Evolutionary conservation across 2,113 vertebrate species (phyloP).

Genomic region (Urocitellus parryii): DNA sequence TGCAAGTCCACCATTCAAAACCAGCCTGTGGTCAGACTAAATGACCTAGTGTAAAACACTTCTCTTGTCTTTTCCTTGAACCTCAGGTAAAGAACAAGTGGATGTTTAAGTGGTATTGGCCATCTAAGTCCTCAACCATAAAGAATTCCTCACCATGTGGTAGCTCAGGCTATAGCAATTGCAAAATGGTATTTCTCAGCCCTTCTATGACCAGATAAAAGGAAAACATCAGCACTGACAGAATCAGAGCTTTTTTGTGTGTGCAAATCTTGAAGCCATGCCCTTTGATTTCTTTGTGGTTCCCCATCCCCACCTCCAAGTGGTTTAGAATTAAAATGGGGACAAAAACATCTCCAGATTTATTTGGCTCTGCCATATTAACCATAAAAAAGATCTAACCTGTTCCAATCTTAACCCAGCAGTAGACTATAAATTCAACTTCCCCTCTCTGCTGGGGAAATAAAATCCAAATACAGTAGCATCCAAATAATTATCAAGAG

Average conservation of each 20-base stretch:
- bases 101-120: slow-evolving; percentile 66
- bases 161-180: neutral
- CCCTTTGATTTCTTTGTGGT: neutral
- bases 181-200: slow-evolving; percentile 52
- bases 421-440: slow-evolving; percentile 81
- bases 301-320: slow-evolving; percentile 1
- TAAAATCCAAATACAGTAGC: slow-evolving; percentile 83
- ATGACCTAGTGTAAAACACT: neutral
- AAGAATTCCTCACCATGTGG: slow-evolving; percentile 14
- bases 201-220: slow-evolving; percentile 49
- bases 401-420: slow-evolving; percentile 76
- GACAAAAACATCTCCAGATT: slow-evolving; percentile 59
- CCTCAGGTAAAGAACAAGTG: slow-evolving; percentile 31
- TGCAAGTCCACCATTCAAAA: slow-evolving; percentile 8
- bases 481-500: slow-evolving; percentile 85
- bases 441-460: slow-evolving; percentile 78
- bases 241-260: slow-evolving; percentile 38
- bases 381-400: slow-evolving; percentile 68
- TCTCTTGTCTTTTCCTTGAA: neutral
- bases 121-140: slow-evolving; percentile 38
- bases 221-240: slow-evolving; percentile 59
- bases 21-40: slow-evolving; percentile 18
- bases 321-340: slow-evolving; percentile 57
- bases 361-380: slow-evolving; percentile 73
- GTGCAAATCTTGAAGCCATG: slow-evolving; percentile 13